Percentiles rank a stretch among this genome's conserved stretches.
phyloP scores from a whole-genome alignment of 2,888 invertebrate species.

The Monopis laevigella region DNA sequence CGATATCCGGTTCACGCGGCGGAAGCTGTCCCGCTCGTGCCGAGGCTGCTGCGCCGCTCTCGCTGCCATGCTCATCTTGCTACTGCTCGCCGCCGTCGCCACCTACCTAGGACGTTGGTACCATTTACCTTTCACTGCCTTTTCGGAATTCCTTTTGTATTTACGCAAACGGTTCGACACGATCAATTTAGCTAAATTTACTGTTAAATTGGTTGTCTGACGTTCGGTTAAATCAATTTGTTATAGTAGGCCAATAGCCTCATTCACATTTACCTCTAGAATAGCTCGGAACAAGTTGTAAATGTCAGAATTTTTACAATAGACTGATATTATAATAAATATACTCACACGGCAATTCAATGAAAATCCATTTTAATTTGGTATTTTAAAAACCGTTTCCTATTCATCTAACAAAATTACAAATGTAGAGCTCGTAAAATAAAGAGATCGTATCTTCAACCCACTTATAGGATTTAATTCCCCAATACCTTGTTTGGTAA shows the following conservation, averaged over 20 bases:
- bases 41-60: slow-evolving; percentile 89
- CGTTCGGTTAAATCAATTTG: not conserved
- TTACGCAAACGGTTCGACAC: slow-evolving; percentile 5
- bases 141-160: slow-evolving; percentile 8
- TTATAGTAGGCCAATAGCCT: not conserved
- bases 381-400: no score
- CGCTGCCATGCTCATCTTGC: slow-evolving; percentile 82
- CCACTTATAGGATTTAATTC: no score
- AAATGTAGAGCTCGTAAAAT: no score
- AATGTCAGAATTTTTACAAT: no score
- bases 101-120: slow-evolving; percentile 72
- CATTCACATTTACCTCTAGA: not conserved
- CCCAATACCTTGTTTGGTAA: no score
- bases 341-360: no score
- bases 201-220: slow-evolving; percentile 3
- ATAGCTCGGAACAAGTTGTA: no score
- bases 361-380: no score
- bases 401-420: no score
- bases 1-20: slow-evolving; percentile 87
- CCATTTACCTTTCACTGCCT: slow-evolving; percentile 17
- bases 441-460: no score
- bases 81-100: slow-evolving; percentile 69
- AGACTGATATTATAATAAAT: no score
- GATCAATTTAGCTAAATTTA: slow-evolving; percentile 1
- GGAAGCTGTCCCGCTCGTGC: slow-evolving; percentile 85